Percentiles rank a stretch among this genome's conserved stretches.
phyloP scores from a whole-genome alignment of 2,113 vertebrate species.

The Entomyzon cyanotis region DNA sequence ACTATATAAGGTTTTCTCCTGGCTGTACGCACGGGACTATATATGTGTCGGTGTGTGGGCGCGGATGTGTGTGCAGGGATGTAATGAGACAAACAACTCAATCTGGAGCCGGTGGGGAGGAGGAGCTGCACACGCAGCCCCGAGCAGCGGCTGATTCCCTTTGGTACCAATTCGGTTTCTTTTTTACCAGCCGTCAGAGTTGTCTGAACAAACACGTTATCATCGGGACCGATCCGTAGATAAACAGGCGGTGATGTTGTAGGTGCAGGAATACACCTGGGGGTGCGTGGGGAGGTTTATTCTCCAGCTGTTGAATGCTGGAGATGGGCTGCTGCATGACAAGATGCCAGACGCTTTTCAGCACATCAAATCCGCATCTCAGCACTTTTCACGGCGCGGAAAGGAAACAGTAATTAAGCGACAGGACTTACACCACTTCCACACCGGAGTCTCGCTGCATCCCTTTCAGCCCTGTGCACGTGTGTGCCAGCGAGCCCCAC shows the following conservation, averaged over 20 bases:
- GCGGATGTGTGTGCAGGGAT: constrained; percentile 11
- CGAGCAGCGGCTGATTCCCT: not conserved
- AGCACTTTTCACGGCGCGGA: not conserved
- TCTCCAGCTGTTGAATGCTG: constrained; percentile 37
- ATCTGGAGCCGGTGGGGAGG: constrained; percentile 20
- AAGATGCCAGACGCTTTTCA: constrained; percentile 49
- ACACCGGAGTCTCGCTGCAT: not conserved
- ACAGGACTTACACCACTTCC: not conserved
- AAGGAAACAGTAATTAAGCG: constrained; percentile 27
- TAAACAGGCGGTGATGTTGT: not conserved
- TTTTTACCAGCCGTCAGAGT: not conserved
- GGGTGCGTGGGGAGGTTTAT: not conserved
- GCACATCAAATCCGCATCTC: constrained; percentile 18
- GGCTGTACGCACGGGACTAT: constrained; percentile 12
- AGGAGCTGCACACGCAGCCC: not conserved
- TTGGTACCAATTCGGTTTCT: not conserved
- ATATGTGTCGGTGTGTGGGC: constrained; percentile 30
- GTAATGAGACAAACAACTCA: constrained; percentile 42
- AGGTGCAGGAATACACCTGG: not conserved
- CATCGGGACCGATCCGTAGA: not conserved
- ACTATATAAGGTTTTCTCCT: constrained; percentile 49
- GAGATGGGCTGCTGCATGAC: constrained; percentile 27
- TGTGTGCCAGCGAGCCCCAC: not conserved
- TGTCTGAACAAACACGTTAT: not conserved
- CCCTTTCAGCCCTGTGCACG: not conserved